These are phyloP conservation scores for Spea multiplicata DNA, from an alignment of 2,113 vertebrate genomes.

Conservation along the genomic window DNA sequence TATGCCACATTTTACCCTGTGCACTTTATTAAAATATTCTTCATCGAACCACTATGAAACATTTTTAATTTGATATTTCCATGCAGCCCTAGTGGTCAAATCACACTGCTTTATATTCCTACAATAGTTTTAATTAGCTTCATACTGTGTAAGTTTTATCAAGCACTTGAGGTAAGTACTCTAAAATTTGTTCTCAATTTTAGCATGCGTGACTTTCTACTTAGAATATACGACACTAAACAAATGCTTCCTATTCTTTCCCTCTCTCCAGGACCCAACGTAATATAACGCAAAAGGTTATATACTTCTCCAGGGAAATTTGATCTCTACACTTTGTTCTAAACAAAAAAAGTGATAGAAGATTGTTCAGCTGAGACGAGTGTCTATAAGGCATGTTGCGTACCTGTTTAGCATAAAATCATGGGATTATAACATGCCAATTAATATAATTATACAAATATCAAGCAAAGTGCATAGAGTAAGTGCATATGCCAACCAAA, in stretches of 20 bases:
- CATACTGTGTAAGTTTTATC: slow-evolving; percentile 41
- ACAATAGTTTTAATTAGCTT: slow-evolving; percentile 41
- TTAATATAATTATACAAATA: background rate
- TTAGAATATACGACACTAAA: slow-evolving; percentile 30
- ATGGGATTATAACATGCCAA: background rate
- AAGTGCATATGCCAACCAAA: background rate
- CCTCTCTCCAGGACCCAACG: slow-evolving; percentile 16
- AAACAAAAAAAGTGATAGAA: background rate
- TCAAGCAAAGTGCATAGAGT: background rate
- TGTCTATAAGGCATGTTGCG: background rate
- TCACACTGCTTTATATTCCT: slow-evolving; percentile 35
- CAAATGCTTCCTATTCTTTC: slow-evolving; percentile 29
- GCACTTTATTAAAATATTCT: slow-evolving; percentile 24
- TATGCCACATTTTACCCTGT: slow-evolving; percentile 24
- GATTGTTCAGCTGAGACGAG: background rate
- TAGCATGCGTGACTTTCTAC: slow-evolving; percentile 11
- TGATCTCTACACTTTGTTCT: background rate
- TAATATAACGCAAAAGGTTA: slow-evolving; percentile 33
- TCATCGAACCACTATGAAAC: slow-evolving; percentile 32
- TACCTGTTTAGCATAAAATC: background rate
- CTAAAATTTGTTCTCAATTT: slow-evolving; percentile 32
- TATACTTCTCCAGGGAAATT: background rate
- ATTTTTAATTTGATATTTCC: slow-evolving; percentile 36
- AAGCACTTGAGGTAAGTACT: slow-evolving; percentile 37
- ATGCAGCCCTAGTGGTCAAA: slow-evolving; percentile 35